Conservation (phyloP, 64 coral and sea anemone genomes). For the Stylophora pistillata region DNA sequence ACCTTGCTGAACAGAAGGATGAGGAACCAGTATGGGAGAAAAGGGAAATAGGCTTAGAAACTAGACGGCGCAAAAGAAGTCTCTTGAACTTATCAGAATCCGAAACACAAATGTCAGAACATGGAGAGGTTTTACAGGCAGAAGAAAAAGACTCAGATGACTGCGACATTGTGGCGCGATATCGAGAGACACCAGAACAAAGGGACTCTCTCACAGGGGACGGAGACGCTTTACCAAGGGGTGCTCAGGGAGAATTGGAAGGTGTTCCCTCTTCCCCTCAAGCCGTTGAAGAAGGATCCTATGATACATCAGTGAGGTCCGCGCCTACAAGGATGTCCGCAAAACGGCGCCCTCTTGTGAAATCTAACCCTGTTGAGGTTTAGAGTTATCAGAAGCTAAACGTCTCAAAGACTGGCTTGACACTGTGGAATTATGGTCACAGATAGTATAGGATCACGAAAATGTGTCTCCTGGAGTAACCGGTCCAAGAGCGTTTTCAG, state of each 20-base stretch:
- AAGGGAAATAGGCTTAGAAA: not conserved
- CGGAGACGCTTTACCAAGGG: not conserved
- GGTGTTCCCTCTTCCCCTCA: not conserved
- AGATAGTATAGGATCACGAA: too few species aligned
- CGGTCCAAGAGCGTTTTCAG: too few species aligned
- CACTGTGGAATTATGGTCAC: not conserved
- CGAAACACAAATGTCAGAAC: slow-evolving; percentile 1
- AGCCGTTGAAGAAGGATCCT: not conserved
- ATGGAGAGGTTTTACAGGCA: not conserved
- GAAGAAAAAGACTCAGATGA: not conserved
- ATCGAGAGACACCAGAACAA: not conserved
- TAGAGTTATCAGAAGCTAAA: not conserved
- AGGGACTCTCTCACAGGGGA: not conserved
- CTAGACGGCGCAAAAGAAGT: slow-evolving; percentile 4
- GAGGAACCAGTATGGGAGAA: slow-evolving; percentile 21
- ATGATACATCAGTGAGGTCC: not conserved
- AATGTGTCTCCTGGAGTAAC: too few species aligned
- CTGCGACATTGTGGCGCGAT: not conserved
- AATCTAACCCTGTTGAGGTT: slow-evolving; percentile 19
- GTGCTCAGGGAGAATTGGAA: not conserved
- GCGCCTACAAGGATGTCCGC: slow-evolving; percentile 21
- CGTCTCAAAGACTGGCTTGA: not conserved
- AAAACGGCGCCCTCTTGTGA: slow-evolving; percentile 20
- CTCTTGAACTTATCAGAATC: not conserved
- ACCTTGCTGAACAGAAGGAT: not conserved